These are phyloP conservation scores for Trichomycterus rosablanca DNA, from an alignment of 2,113 vertebrate genomes.

Conservation along the genomic window DNA sequence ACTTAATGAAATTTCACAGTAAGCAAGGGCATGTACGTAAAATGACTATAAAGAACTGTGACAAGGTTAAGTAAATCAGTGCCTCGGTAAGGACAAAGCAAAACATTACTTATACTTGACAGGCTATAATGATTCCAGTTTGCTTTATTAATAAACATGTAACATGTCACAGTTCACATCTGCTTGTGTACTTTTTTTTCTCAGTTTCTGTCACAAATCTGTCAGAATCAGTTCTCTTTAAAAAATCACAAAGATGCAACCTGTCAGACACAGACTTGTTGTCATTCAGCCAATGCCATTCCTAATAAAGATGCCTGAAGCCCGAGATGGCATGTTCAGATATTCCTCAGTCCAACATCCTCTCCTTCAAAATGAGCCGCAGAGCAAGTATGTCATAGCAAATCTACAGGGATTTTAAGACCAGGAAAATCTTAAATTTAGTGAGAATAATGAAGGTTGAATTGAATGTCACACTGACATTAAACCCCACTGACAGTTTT, in stretches of 20 bases:
- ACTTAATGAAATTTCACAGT: conserved; percentile 25
- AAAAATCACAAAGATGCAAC: conserved; percentile 10
- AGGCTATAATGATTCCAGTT: conserved; percentile 12
- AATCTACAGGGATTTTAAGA: conserved; percentile 13
- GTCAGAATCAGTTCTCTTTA: conserved; percentile 13
- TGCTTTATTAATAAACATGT: conserved; percentile 22
- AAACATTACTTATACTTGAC: conserved; percentile 21
- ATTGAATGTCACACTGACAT: no score
- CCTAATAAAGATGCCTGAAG: conserved; percentile 19
- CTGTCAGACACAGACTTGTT: conserved; percentile 30
- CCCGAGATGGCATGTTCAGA: conserved; percentile 22
- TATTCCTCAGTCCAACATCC: conserved; percentile 22
- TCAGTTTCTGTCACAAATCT: conserved; percentile 6
- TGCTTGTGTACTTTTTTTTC: not conserved
- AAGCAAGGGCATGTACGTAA: conserved; percentile 13
- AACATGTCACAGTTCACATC: conserved; percentile 16
- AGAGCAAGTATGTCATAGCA: conserved; percentile 26
- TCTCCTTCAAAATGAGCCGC: conserved; percentile 34
- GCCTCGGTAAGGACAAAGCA: not conserved
- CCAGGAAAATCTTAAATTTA: conserved; percentile 6
- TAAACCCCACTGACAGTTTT: no score
- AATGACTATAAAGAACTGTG: conserved; percentile 24
- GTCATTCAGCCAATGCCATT: conserved; percentile 30
- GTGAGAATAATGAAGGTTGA: not conserved
- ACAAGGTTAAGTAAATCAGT: conserved; percentile 29